A percentile compares a stretch with the other conserved stretches of the same genome.
Conservation (phyloP, 1,140 invertebrate species). For the Drosophila setifemur region DNA sequence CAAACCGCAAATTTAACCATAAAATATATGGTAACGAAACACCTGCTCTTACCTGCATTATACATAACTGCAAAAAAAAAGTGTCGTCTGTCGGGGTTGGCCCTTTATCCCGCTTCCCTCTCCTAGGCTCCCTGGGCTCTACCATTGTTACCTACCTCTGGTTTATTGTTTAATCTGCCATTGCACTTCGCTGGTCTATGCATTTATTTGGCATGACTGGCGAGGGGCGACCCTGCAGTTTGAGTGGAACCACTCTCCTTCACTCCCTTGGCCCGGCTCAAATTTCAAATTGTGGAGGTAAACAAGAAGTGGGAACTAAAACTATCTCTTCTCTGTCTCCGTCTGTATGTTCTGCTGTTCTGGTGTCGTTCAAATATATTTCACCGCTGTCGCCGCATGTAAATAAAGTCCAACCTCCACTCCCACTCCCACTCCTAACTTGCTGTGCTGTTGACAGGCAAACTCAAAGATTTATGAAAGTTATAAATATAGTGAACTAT, state of each 20-base stretch:
- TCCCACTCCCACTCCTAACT: not conserved
- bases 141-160: conserved; percentile 39
- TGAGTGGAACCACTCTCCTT: not conserved
- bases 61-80: conserved; percentile 22
- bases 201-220: conserved; percentile 26
- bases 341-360: not conserved
- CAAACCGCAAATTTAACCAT: conserved; percentile 61
- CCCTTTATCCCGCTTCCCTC: not conserved
- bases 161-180: conserved; percentile 68
- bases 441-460: conserved; percentile 44
- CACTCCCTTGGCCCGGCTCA: conserved; percentile 19
- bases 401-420: conserved; percentile 16
- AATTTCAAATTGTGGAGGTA: conserved; percentile 49
- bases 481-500: conserved; percentile 40
- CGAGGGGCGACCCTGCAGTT: conserved; percentile 31
- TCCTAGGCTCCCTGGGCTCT: not conserved
- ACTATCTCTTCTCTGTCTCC: conserved; percentile 9
- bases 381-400: conserved; percentile 23
- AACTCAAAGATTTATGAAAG: conserved; percentile 52
- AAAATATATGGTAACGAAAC: conserved; percentile 76
- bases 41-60: conserved; percentile 66
- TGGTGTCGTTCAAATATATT: conserved; percentile 32
- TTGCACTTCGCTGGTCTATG: conserved; percentile 55
- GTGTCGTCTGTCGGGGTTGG: conserved; percentile 38
- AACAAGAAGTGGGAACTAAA: conserved; percentile 21